Percentiles rank a stretch among this genome's conserved stretches.
Conservation (phyloP, 2,113 vertebrate species). For the Tetrax tetrax region DNA sequence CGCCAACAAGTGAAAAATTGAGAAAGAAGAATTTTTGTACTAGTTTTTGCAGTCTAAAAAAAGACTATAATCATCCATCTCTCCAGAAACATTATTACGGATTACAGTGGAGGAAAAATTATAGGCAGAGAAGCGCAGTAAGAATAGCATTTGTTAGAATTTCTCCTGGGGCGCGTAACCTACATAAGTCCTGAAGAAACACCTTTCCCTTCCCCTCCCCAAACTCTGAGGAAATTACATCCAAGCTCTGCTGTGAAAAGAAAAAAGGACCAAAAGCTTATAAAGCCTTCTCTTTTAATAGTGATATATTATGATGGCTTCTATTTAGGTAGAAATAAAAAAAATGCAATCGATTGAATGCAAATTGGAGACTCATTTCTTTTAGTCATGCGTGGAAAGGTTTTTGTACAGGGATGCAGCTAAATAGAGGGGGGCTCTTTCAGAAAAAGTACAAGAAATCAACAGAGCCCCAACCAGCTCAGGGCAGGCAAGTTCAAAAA, state of each 20-base stretch:
- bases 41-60: not conserved
- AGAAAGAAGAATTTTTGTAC: not conserved
- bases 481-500: not conserved
- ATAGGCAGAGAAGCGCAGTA: not conserved
- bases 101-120: not conserved
- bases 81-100: constrained; percentile 1
- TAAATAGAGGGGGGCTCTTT: not conserved
- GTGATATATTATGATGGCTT: not conserved
- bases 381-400: accelerated
- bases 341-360: accelerated
- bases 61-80: not conserved
- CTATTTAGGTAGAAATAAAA: not conserved
- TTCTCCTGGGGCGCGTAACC: not conserved
- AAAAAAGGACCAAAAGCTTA: not conserved
- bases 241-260: not conserved
- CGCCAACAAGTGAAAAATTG: not conserved
- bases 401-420: not conserved
- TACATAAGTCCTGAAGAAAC: not conserved
- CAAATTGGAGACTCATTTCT: not conserved
- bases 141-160: not conserved
- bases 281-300: not conserved
- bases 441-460: not conserved
- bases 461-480: not conserved
- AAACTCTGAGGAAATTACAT: not conserved
- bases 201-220: not conserved